phyloP scores from a whole-genome alignment of 2,888 invertebrate species.

The Brachyptera putata region DNA sequence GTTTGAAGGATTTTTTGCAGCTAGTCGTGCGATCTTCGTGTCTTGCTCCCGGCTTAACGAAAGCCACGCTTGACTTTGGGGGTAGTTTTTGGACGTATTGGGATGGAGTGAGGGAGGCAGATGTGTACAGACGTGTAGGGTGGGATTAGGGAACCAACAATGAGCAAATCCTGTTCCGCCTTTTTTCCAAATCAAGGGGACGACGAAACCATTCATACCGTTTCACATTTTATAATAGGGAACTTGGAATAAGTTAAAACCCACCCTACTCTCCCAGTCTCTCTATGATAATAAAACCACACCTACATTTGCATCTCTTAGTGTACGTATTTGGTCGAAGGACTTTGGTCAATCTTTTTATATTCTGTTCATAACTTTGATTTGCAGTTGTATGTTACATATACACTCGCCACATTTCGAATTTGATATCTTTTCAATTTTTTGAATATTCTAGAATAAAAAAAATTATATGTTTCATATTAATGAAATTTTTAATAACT shows the following conservation, averaged over 20 bases:
- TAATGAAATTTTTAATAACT: no score
- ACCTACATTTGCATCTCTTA: no score
- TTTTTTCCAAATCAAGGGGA: constrained; percentile 10
- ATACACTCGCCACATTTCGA: no score
- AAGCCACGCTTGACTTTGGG: background rate
- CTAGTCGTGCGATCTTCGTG: background rate
- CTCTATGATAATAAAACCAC: no score
- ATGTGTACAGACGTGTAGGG: background rate
- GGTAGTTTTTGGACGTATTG: background rate
- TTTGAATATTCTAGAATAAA: no score
- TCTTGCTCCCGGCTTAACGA: background rate
- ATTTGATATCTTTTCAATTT: no score
- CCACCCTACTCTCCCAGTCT: background rate
- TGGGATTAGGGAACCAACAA: constrained; percentile 6
- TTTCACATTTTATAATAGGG: background rate
- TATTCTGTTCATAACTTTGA: no score
- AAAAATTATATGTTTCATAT: no score
- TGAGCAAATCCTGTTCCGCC: constrained; percentile 21
- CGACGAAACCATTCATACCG: background rate
- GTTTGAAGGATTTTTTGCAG: background rate
- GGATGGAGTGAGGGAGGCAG: constrained; percentile 16
- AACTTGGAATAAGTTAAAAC: background rate
- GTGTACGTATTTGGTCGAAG: no score
- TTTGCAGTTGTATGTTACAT: no score
- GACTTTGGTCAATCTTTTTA: no score